Evolutionary conservation across 2,888 invertebrate genomes (phyloP), one percentile per base, ranked within the genome.

Genomic region (Drosophila subsilvestris): DNA sequence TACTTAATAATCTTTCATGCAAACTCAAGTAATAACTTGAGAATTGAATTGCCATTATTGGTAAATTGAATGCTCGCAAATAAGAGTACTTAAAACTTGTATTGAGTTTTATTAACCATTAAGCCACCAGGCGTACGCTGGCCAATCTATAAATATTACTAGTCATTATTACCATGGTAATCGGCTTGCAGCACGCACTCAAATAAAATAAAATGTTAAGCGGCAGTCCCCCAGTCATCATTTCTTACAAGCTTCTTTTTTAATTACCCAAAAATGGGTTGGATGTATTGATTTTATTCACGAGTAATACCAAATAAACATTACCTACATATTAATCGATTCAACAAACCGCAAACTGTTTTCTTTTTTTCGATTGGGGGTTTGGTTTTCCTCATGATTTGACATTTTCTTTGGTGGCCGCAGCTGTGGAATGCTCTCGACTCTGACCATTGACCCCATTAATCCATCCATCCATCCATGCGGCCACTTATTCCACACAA

Each of bases 381-480:
- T n/a, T 6, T 25, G 4, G 18, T 60, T 69, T 69, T 59, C 50
- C 69, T 37, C 53, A 60, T 59, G 66, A 67, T 68, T 67, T 67
- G 51, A 69, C 51, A 69, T 69, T 54, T 63, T 63, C 63, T 43
- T 50, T 17, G 29, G 20, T 14, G 45, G 63, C 17, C 43, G 63
- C 62, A 62, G 63, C 49, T 63, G 62, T 61, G 37, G 37, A 25
- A 18, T 56, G 55, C 55, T 56, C 48, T 56, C 55, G 27, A 47
- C 27, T 47, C 50, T 65, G 68, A 69, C 69, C 68, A 69, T 54
- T 51, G 68, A 69, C 68, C 68, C 53, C 43, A 69, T 69, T 68
- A 51, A 69, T 58, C 63, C 18, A 29, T 10, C 29, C 29, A 29
- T 42, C 37, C 25, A 18, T 47, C 51, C 20, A 14, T 37, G 2